Evolutionary conservation across 2,797 vertebrate genomes (phyloP).

Genomic region (Falco cherrug): DNA sequence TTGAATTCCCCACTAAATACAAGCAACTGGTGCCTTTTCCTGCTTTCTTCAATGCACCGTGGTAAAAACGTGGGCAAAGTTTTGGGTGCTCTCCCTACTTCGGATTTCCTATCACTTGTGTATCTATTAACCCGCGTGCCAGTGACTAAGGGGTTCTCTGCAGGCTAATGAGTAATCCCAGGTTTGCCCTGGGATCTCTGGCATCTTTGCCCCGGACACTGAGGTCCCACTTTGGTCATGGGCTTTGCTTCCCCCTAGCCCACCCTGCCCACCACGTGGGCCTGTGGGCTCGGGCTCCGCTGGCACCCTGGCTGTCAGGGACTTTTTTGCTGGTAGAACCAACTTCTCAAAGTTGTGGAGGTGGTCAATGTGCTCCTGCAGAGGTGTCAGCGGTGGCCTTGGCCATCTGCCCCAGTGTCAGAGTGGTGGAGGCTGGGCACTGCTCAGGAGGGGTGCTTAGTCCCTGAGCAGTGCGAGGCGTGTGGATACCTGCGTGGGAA

Average conservation of each 20-base stretch:
- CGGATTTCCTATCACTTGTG: not conserved
- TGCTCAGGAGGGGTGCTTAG: fast-evolving
- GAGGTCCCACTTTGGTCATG: not conserved
- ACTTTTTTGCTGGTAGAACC: not conserved
- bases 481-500: not conserved
- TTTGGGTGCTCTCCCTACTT: not conserved
- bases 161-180: not conserved
- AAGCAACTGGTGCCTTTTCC: not conserved
- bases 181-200: not conserved
- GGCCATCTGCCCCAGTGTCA: not conserved
- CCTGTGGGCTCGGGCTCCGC: not conserved
- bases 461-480: not conserved
- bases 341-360: not conserved
- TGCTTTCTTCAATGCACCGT: not conserved
- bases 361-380: fast-evolving
- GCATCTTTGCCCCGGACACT: not conserved
- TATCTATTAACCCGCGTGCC: fast-evolving
- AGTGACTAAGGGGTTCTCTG: not conserved
- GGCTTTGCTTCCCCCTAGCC: not conserved
- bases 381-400: not conserved
- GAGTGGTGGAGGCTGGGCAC: not conserved
- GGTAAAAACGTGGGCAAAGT: not conserved
- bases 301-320: fast-evolving
- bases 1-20: not conserved
- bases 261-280: not conserved